Percentiles rank a stretch among this genome's conserved stretches.
phyloP scores from a whole-genome alignment of 2,888 invertebrate species.

The Drosophila prolongata region DNA sequence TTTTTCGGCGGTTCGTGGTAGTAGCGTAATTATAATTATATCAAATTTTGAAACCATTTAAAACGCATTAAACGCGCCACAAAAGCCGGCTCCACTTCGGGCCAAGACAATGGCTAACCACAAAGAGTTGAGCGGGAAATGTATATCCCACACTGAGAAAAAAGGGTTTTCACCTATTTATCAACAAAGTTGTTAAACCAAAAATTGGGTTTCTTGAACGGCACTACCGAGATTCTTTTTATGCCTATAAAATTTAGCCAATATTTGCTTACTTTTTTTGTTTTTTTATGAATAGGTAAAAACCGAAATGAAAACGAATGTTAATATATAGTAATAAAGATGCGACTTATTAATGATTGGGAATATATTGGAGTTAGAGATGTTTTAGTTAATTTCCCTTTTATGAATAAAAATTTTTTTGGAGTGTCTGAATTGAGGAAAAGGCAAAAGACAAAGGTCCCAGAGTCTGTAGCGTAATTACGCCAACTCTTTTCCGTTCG shows the following conservation, averaged over 20 bases:
- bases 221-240: too few relatives aligned
- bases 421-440: background rate
- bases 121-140: conserved; percentile 28
- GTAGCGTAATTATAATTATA: conserved; percentile 78
- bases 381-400: too few relatives aligned
- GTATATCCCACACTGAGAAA: conserved; percentile 14
- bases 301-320: too few relatives aligned
- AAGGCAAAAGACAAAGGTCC: conserved; percentile 27
- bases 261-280: too few relatives aligned
- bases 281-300: too few relatives aligned
- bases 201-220: too few relatives aligned
- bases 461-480: conserved; percentile 50
- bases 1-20: conserved; percentile 26
- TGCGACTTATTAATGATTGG: too few relatives aligned
- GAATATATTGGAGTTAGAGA: too few relatives aligned
- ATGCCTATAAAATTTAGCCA: too few relatives aligned
- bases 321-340: too few relatives aligned
- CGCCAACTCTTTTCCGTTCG: conserved; percentile 51
- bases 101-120: conserved; percentile 19
- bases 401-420: background rate
- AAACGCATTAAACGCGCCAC: conserved; percentile 77
- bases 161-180: background rate
- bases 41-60: conserved; percentile 81
- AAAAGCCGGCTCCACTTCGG: conserved; percentile 33
- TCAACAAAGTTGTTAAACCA: too few relatives aligned